These are phyloP conservation scores for Hirudo medicinalis DNA, from an alignment of 1,140 invertebrate species.

Conservation along the genomic window DNA sequence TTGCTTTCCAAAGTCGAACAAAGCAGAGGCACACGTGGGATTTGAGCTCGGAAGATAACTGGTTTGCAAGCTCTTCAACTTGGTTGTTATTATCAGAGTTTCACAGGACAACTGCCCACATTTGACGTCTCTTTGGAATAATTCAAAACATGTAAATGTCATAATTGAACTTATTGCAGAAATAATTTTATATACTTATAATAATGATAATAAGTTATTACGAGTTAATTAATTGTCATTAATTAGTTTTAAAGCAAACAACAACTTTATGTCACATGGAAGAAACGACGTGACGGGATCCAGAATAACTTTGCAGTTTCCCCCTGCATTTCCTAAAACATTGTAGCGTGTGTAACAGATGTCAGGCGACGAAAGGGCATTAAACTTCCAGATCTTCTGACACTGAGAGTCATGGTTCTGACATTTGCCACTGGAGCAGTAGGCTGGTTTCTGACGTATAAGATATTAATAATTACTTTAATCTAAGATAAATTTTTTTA, in stretches of 20 bases:
- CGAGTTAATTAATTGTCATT: too few relatives aligned
- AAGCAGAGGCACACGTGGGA: not conserved
- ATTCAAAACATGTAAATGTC: too few relatives aligned
- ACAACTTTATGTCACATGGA: not conserved
- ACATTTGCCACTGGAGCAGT: slow-evolving; percentile 4
- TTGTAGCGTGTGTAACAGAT: not conserved
- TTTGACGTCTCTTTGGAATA: not conserved
- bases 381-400: not conserved
- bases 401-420: not conserved
- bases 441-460: not conserved
- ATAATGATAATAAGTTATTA: too few relatives aligned
- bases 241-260: not conserved
- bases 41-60: not conserved
- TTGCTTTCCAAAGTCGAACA: slow-evolving; percentile 5
- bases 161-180: too few relatives aligned
- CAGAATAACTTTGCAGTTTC: not conserved
- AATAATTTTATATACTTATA: too few relatives aligned
- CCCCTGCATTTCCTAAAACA: not conserved
- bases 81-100: not conserved
- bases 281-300: not conserved
- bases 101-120: not conserved
- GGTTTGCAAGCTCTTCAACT: not conserved
- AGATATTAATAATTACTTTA: not conserved
- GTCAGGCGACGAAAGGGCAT: not conserved
- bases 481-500: too few relatives aligned